A percentile compares a stretch with the other conserved stretches of the same genome.
These are phyloP conservation scores for Paragorgia papillata DNA, from an alignment of 92 coral and sea anemone species.

Conservation along the genomic window DNA sequence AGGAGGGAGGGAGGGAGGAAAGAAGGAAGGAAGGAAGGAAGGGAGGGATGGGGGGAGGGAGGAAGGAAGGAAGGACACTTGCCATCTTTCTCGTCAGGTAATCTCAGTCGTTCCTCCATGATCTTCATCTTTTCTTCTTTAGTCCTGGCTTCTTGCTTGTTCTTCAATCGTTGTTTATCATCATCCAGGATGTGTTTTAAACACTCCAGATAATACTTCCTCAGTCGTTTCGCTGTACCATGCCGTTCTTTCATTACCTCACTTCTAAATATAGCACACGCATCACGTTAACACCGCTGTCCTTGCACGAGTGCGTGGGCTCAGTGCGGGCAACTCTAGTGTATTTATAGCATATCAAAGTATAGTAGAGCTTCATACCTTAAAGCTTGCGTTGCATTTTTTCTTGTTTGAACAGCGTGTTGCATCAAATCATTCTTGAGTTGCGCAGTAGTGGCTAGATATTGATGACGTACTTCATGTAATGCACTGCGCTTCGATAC, in stretches of 20 bases:
- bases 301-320: no score
- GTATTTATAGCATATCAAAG: no score
- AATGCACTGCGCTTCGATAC: slow-evolving; percentile 66
- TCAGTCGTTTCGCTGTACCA: slow-evolving; percentile 85
- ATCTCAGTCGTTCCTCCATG: slow-evolving; percentile 55
- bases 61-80: not conserved
- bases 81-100: slow-evolving; percentile 14
- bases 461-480: slow-evolving; percentile 83
- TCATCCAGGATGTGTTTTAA: slow-evolving; percentile 89
- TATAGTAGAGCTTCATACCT: slow-evolving; percentile 69
- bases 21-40: no score
- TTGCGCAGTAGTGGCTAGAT: slow-evolving; percentile 94
- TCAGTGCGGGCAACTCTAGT: no score
- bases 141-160: slow-evolving; percentile 55
- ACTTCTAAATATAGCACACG: slow-evolving; percentile 52
- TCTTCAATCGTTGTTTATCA: slow-evolving; percentile 65
- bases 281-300: no score
- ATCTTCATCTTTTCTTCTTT: slow-evolving; percentile 69
- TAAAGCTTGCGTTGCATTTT: slow-evolving; percentile 88
- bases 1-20: no score
- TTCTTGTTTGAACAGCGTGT: slow-evolving; percentile 85
- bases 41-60: no score
- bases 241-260: slow-evolving; percentile 96
- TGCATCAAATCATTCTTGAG: slow-evolving; percentile 90
- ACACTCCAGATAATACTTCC: slow-evolving; percentile 89